Percentiles rank a stretch among this genome's conserved stretches.
These are phyloP conservation scores for Enteromius treurensis DNA, from an alignment of 2,797 vertebrate species.

Conservation along the genomic window DNA sequence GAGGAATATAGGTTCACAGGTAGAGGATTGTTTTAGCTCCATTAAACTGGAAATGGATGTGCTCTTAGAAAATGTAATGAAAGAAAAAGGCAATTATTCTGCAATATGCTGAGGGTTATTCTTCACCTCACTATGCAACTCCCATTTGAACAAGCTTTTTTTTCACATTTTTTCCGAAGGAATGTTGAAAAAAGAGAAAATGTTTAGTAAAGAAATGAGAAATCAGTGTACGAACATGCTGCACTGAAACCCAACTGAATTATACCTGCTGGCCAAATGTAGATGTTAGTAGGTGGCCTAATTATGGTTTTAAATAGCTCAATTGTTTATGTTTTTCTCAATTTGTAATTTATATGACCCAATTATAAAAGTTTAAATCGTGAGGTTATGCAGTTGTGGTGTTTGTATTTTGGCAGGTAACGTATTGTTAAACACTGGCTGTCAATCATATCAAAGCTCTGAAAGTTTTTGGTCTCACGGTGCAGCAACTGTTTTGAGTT, in stretches of 20 bases:
- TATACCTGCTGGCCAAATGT: constrained; percentile 30
- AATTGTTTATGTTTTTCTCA: background rate
- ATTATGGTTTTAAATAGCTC: constrained; percentile 11
- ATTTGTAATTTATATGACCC: background rate
- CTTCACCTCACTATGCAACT: constrained; percentile 33
- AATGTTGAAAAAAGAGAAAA: background rate
- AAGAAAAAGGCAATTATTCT: constrained; percentile 44
- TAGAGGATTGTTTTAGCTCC: constrained; percentile 48
- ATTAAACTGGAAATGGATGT: constrained; percentile 51
- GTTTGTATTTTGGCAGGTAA: constrained; percentile 14
- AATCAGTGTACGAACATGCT: constrained; percentile 12
- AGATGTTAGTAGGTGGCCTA: constrained; percentile 25
- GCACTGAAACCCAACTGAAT: constrained; percentile 2
- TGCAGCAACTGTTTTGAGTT: constrained; percentile 1
- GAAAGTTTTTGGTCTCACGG: background rate
- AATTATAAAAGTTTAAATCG: background rate
- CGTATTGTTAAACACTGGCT: background rate
- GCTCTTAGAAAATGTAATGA: constrained; percentile 37
- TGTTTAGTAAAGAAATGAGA: constrained; percentile 22
- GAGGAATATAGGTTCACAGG: constrained; percentile 39
- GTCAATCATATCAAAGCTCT: constrained; percentile 22
- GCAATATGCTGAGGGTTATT: constrained; percentile 26
- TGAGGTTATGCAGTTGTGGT: background rate
- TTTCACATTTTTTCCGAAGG: background rate
- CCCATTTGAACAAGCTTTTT: constrained; percentile 59